Conservation (phyloP, 92 coral and sea anemone genomes). For the Bergia puertoricense region DNA sequence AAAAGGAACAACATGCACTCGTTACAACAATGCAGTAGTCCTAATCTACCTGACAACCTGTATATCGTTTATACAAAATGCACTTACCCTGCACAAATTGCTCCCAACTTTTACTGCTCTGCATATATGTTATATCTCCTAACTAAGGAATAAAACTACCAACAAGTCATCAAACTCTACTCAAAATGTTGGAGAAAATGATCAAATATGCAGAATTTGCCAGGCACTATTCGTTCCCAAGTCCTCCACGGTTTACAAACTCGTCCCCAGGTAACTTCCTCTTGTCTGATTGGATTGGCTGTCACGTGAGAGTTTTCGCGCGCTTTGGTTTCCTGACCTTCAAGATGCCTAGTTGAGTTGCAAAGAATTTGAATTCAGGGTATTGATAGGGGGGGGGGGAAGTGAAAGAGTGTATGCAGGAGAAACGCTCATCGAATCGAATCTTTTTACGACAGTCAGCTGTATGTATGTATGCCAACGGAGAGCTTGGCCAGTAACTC, state of each 20-base stretch:
- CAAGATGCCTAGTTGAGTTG: conserved; percentile 41
- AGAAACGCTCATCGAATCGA: conserved; percentile 40
- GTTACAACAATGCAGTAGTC: no score
- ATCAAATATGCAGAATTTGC: background rate
- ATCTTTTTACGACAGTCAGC: conserved; percentile 31
- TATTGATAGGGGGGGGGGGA: conserved; percentile 24
- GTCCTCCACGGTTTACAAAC: background rate
- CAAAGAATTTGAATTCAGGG: conserved; percentile 34
- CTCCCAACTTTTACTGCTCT: conserved; percentile 24
- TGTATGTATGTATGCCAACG: conserved; percentile 6
- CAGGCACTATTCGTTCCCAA: conserved; percentile 25
- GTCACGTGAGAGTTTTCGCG: conserved; percentile 1
- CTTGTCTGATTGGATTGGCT: background rate
- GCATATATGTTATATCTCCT: background rate
- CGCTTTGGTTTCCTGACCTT: background rate
- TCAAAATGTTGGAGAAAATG: background rate
- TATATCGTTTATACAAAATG: no score
- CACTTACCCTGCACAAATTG: conserved; percentile 36
- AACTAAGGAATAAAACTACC: no score
- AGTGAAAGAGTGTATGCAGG: conserved; percentile 29
- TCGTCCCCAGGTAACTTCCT: background rate
- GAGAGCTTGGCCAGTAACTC: conserved; percentile 38
- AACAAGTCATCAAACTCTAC: no score
- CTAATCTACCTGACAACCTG: background rate
- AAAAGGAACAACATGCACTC: no score